phyloP scores from a whole-genome alignment of 2,888 invertebrate genomes.

The Apomyelois bistriatella region DNA sequence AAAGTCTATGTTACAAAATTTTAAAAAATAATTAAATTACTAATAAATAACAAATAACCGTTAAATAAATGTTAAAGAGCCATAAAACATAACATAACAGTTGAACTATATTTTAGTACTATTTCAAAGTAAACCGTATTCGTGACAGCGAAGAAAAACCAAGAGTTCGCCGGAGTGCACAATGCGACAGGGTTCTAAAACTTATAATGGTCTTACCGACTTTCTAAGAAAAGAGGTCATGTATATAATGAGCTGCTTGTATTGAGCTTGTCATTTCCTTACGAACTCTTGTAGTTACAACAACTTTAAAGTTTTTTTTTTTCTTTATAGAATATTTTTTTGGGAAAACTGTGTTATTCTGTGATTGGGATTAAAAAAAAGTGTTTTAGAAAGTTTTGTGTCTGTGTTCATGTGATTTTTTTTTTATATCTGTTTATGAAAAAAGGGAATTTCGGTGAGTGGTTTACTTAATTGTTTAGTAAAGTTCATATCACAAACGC shows the following conservation, averaged over 20 bases:
- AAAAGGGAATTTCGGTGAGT: too few relatives aligned
- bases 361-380: not conserved
- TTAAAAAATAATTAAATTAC: too few relatives aligned
- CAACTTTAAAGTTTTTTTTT: constrained; percentile 11
- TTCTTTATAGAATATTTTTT: not conserved
- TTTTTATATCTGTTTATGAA: not conserved
- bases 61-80: too few relatives aligned
- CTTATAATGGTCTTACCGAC: constrained; percentile 47
- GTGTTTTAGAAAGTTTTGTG: not conserved
- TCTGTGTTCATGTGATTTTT: not conserved
- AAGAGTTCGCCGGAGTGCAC: constrained; percentile 19
- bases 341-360: too few relatives aligned
- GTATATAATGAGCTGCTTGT: constrained; percentile 36
- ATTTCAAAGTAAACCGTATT: constrained; percentile 38
- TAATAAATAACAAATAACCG: too few relatives aligned
- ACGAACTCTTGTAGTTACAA: constrained; percentile 23
- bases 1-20: too few relatives aligned
- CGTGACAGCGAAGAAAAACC: constrained; percentile 25
- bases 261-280: constrained; percentile 30
- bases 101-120: constrained; percentile 26
- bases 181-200: constrained; percentile 48
- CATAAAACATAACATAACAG: constrained; percentile 16
- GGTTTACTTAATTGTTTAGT: too few relatives aligned
- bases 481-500: too few relatives aligned
- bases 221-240: constrained; percentile 37